Evolutionary conservation across 2,797 vertebrate genomes (phyloP), one percentile per base, ranked within the genome.

Genomic region (Sebastes matsubarae): DNA sequence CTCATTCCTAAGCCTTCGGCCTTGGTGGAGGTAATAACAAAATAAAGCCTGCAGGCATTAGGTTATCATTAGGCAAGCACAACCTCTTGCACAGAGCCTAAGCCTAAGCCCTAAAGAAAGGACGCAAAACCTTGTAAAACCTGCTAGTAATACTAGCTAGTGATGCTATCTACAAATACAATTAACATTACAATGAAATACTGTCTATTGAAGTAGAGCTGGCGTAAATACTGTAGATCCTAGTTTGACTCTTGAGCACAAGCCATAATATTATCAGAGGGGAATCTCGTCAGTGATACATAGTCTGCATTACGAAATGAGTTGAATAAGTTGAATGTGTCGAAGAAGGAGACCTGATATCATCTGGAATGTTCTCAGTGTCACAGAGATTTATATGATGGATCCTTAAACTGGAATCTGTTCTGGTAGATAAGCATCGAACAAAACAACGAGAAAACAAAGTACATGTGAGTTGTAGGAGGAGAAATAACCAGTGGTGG

Each of bases 291-390:
- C 59, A 55, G 22, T 24, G 13, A 38, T 24, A 6, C 14, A 22
- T 2, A 22, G 11, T 30, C 60, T 6, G 9, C 32, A n/a, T 87
- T 85, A 54, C 63, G 55, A 80, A 73, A 89, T 1, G 0, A 60
- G 34, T n/a, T 74, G 58, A 46, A 27, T 6, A 61, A 59, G 50
- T 20, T 34, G 46, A 74, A 46, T 29, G 22, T 30, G 18, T 24
- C 25, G 13, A 68, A 67, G 55, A 60, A 29, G 63, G 75, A 61
- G 83, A 29, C 14, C 46, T 63, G 93, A 94, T 94, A 89, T 59
- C 7, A 92, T 88, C 91, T 92, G 91, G 92, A 94, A 95, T 94
- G 91, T 93, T 83, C 90, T 72, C 34, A 42, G 67, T 87, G 75
- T 77, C 32, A 67, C 14, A 67, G 52, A 81, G 63, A 68, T 42